Percentiles rank a stretch among this genome's conserved stretches.
Conservation (phyloP, 2,113 vertebrate genomes). For the Chamaea fasciata region DNA sequence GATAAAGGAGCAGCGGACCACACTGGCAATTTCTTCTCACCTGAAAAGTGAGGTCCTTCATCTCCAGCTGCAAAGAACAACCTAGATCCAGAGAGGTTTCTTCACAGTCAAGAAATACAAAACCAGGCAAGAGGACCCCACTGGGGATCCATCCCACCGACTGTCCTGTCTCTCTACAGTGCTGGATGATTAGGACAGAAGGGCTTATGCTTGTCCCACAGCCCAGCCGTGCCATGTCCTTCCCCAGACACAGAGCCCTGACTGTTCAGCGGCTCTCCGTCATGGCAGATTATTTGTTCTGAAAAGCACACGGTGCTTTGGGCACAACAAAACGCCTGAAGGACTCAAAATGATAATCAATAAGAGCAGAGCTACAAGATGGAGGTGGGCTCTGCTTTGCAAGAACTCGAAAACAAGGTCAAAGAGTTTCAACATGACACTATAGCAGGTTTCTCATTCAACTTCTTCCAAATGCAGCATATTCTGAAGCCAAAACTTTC, state of each 20-base stretch:
- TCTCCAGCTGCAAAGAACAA: neutral
- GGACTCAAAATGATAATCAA: constrained; percentile 12
- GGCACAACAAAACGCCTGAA: neutral
- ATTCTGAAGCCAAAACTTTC: neutral
- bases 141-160: neutral
- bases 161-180: neutral
- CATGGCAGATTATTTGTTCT: constrained; percentile 10
- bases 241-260: neutral
- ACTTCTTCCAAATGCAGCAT: neutral
- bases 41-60: neutral
- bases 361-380: neutral
- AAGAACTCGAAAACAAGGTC: constrained; percentile 15
- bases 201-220: rapidly evolving
- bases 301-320: neutral
- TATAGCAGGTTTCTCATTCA: neutral
- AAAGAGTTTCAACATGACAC: neutral
- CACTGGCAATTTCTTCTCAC: neutral
- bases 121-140: neutral
- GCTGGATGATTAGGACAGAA: neutral
- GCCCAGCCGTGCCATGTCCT: rapidly evolving
- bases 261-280: neutral
- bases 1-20: neutral
- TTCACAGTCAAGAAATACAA: neutral
- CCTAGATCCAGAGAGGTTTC: neutral
- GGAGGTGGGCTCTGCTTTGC: neutral